Evolutionary conservation across 2,888 invertebrate genomes (phyloP).

Genomic region (Bellardia pandia): DNA sequence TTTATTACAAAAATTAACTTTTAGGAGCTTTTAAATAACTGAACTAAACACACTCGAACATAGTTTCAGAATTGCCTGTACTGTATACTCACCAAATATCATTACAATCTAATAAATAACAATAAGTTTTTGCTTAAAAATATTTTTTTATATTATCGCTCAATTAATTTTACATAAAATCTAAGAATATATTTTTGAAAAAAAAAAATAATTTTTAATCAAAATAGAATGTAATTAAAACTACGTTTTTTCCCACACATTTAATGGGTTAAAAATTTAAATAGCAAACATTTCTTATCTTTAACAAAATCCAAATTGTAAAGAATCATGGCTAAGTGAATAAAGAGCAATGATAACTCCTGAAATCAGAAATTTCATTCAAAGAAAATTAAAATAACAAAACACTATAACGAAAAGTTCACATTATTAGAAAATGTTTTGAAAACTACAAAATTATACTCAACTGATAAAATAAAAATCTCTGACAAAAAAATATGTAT

Average conservation of each 20-base stretch:
- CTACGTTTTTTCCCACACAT: not conserved
- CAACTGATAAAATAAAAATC: not conserved
- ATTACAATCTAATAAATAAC: too few relatives aligned
- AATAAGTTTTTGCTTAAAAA: too few relatives aligned
- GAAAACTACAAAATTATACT: not conserved
- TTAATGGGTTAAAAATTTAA: slow-evolving; percentile 9
- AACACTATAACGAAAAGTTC: not conserved
- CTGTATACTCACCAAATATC: too few relatives aligned
- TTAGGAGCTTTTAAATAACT: too few relatives aligned
- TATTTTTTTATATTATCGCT: too few relatives aligned
- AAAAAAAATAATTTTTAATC: too few relatives aligned
- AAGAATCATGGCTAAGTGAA: not conserved
- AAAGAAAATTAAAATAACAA: not conserved
- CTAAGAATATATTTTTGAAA: too few relatives aligned
- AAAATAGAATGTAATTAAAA: not conserved
- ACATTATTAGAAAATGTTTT: not conserved
- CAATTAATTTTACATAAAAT: too few relatives aligned
- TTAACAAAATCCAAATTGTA: not conserved
- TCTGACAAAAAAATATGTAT: not conserved
- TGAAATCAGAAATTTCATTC: slow-evolving; percentile 4
- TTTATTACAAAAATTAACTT: too few relatives aligned
- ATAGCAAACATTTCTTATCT: not conserved
- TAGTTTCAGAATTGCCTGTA: too few relatives aligned
- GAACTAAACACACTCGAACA: too few relatives aligned
- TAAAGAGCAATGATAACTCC: too few relatives aligned